These are phyloP conservation scores for Cromileptes altivelis DNA, from an alignment of 2,113 vertebrate genomes.

Conservation along the genomic window DNA sequence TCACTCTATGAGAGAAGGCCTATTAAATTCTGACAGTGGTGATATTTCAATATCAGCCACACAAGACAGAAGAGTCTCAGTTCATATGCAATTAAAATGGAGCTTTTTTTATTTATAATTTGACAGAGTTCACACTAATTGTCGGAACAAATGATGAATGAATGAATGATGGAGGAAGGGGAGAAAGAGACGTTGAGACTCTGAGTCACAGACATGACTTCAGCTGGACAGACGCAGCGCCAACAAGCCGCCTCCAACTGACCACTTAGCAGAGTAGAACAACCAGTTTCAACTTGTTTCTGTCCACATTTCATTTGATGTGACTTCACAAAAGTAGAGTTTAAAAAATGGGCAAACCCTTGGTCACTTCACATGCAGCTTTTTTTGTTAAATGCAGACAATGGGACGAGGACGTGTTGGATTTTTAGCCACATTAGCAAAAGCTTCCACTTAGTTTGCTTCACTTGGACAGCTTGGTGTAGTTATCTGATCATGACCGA, in stretches of 20 bases:
- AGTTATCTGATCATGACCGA: not conserved
- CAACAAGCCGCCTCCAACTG: conserved; percentile 59
- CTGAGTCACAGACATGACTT: conserved; percentile 74
- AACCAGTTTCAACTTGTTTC: conserved; percentile 24
- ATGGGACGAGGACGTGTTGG: not conserved
- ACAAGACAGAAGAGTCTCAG: not conserved
- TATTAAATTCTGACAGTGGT: conserved; percentile 51
- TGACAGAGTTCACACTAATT: conserved; percentile 34
- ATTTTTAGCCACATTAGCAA: conserved; percentile 2
- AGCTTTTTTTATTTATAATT: conserved; percentile 19
- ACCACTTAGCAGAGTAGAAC: conserved; percentile 48
- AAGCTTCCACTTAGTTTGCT: not conserved
- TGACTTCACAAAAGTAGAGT: not conserved
- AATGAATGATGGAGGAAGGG: conserved; percentile 27
- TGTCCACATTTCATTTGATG: conserved; percentile 16
- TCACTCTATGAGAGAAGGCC: conserved; percentile 43
- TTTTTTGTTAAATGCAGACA: not conserved
- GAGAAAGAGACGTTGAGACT: conserved; percentile 53
- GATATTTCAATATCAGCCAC: conserved; percentile 38
- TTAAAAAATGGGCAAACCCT: not conserved
- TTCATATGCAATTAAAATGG: conserved; percentile 13
- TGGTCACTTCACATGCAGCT: not conserved
- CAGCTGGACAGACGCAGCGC: conserved; percentile 60
- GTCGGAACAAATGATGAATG: conserved; percentile 54
- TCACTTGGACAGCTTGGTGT: not conserved